Base-by-base conservation (phyloP, 2,113 vertebrate genomes). In the Pagrus major region DNA sequence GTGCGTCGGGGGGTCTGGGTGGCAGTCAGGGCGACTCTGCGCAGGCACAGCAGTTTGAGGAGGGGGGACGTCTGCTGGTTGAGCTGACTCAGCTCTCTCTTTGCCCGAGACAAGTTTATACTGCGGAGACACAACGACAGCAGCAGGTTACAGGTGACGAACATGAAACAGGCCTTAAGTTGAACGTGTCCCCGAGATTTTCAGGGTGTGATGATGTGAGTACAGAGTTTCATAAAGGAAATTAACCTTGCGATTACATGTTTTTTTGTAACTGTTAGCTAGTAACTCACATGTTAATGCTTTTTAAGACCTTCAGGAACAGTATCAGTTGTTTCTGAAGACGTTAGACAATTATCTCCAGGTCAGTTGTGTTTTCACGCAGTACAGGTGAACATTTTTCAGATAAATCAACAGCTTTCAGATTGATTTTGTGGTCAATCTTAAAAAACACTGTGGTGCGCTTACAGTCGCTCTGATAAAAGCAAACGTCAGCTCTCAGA, bases 71-170 rank as follows among this genome's bases (percentile, higher is more conserved):
- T 97, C 70, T 96, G 97, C 74, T 89, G 95, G 93, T 98, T 99
- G 89, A 99, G 92, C 82, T 96, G 96, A 78, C 94, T 95, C 92
- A 99, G 93, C 69, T 98, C 97, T 79, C 97, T 88, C 91, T 98
- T 99, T 0, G 97, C 98, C 63, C 96, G 96, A 7, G 97, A 96
- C 89, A 99, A 95, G 88, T 99, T 99, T 66, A 97, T 96, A 82
- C 98, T 99, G 87, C 6, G 72, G 37, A 27, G 16, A 66, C 6
- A 84, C 16, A 27, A 12, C 9, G 31, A 31, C 21, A 46, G 11
- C 23, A 59, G 33, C 29, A 35, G 25, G 11, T 31, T 33, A 51
- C 14, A 27, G 27, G 55, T 18, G 25, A 33, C 6, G 3, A 9
- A 35, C 0, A 11, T 3, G 11, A 11, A 35, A 35, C 56, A n/a